Percentiles rank a stretch among this genome's conserved stretches.
Conservation (phyloP, 2,888 invertebrate species). For the Carterocephalus palaemon region DNA sequence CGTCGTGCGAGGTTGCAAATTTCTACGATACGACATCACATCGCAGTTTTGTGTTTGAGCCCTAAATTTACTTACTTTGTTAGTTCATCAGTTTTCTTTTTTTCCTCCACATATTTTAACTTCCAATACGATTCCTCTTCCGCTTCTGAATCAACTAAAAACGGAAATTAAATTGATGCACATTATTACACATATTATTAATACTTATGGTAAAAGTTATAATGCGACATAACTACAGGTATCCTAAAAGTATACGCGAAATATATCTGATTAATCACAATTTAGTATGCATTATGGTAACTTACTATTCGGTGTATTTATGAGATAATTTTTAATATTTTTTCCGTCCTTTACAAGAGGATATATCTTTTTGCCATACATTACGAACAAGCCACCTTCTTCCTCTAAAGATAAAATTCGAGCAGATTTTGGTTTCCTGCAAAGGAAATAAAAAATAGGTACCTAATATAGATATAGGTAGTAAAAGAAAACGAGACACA, state of each 20-base stretch:
- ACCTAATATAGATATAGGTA: too few species aligned
- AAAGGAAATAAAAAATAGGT: constrained; percentile 21
- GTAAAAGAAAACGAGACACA: too few species aligned
- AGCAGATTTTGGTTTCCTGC: constrained; percentile 54
- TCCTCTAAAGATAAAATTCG: constrained; percentile 55
- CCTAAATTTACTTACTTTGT: constrained; percentile 56
- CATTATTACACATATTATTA: neutral
- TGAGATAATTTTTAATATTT: constrained; percentile 48
- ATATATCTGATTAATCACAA: too few species aligned
- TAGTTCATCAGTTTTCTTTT: constrained; percentile 47
- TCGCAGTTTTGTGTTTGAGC: too few species aligned
- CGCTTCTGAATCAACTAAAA: constrained; percentile 53
- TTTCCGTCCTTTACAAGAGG: constrained; percentile 58
- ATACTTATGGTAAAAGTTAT: neutral
- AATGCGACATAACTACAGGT: too few species aligned
- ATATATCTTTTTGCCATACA: constrained; percentile 57
- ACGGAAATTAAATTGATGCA: neutral
- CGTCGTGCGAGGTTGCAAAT: too few species aligned
- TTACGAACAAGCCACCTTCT: constrained; percentile 58
- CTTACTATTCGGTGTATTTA: constrained; percentile 50
- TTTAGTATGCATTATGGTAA: too few species aligned
- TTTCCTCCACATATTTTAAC: constrained; percentile 59
- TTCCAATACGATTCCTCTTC: constrained; percentile 58
- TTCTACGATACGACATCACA: too few species aligned
- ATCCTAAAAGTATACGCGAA: too few species aligned